Evolutionary conservation across 2,888 invertebrate genomes (phyloP).

Genomic region (Agriotes lineatus): DNA sequence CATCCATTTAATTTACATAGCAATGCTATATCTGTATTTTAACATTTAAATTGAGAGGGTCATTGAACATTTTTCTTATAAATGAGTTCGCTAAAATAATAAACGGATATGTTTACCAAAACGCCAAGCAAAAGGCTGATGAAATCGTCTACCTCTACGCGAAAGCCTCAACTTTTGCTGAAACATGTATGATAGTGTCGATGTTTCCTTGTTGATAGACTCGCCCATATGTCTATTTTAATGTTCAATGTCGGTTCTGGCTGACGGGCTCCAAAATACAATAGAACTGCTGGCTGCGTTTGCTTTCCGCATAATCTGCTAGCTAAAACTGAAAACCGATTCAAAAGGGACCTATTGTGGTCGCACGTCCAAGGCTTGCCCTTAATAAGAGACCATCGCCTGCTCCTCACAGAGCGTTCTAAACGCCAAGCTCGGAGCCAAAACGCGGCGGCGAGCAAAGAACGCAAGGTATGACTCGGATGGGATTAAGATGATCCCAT

Average conservation of each 20-base stretch:
- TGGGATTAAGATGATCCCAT: slow-evolving; percentile 22
- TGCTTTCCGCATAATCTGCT: neutral
- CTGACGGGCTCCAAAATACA: slow-evolving; percentile 15
- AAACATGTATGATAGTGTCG: slow-evolving; percentile 13
- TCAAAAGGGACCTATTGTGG: too few relatives aligned
- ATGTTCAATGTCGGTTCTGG: slow-evolving; percentile 20
- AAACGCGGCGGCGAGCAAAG: neutral
- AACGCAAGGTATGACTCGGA: neutral
- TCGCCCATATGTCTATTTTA: slow-evolving; percentile 23
- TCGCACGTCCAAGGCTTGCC: too few relatives aligned
- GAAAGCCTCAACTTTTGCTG: neutral
- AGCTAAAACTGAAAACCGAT: too few relatives aligned
- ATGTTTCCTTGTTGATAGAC: slow-evolving; percentile 19
- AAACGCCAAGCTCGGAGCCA: neutral
- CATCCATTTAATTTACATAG: too few relatives aligned
- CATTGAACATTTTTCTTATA: too few relatives aligned
- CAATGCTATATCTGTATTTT: too few relatives aligned
- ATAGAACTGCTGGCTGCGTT: slow-evolving; percentile 1
- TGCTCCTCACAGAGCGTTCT: neutral
- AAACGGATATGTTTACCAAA: too few relatives aligned
- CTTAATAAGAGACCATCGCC: too few relatives aligned
- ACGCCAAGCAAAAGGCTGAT: too few relatives aligned
- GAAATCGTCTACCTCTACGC: too few relatives aligned
- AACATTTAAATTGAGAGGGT: too few relatives aligned
- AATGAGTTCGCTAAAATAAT: too few relatives aligned